Conservation (phyloP, 2,888 invertebrate genomes). For the Coecobrya sp. region DNA sequence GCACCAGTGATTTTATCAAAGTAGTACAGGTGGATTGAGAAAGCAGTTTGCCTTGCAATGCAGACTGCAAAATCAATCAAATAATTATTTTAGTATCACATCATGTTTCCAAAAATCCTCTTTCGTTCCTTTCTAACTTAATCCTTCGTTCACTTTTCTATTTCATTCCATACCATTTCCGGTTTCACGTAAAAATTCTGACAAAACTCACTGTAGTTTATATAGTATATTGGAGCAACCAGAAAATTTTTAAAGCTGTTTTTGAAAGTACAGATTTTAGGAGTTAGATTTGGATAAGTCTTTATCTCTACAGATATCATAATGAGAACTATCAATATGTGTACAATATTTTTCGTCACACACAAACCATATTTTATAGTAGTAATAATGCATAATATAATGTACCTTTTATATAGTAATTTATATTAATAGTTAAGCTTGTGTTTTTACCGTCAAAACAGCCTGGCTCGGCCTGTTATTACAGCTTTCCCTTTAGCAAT, state of each 20-base stretch:
- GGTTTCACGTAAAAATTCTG: conserved; percentile 42
- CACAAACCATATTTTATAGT: conserved; percentile 31
- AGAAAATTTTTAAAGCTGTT: conserved; percentile 76
- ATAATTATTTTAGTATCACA: conserved; percentile 65
- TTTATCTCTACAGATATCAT: conserved; percentile 79
- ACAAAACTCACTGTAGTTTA: conserved; percentile 57
- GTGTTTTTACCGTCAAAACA: conserved; percentile 63
- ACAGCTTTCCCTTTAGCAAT: conserved; percentile 52
- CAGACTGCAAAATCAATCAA: conserved; percentile 22
- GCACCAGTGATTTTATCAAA: conserved; percentile 68
- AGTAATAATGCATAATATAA: conserved; percentile 32
- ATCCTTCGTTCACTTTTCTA: conserved; percentile 55
- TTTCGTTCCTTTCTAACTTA: conserved; percentile 23
- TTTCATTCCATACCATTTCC: conserved; percentile 56
- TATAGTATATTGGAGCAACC: conserved; percentile 76
- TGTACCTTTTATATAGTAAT: conserved; percentile 30
- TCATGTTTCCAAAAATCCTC: conserved; percentile 55
- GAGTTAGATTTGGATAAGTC: conserved; percentile 79
- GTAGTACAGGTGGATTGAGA: conserved; percentile 32
- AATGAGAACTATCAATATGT: conserved; percentile 79
- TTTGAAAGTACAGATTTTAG: conserved; percentile 39
- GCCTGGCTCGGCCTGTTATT: conserved; percentile 65
- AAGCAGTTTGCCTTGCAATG: neutral
- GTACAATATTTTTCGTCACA: conserved; percentile 63
- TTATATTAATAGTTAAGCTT: conserved; percentile 71